These are phyloP conservation scores for Notechis scutatus DNA, from an alignment of 2,113 vertebrate genomes.

Conservation along the genomic window DNA sequence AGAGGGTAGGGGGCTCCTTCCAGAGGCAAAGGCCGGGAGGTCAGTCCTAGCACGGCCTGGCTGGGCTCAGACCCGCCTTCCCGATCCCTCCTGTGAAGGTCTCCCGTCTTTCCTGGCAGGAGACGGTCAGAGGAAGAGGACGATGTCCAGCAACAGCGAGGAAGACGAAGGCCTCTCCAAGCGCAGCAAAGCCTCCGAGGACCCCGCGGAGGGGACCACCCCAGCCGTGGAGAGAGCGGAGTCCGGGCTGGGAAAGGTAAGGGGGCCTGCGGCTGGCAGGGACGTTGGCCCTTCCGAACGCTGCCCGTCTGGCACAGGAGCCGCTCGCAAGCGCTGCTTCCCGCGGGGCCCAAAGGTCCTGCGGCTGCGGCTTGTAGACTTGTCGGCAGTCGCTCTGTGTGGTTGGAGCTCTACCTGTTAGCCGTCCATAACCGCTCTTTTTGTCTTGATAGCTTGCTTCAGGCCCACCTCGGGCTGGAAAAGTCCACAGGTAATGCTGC, in stretches of 20 bases:
- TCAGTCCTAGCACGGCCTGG: no score
- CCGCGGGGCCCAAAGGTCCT: rapidly evolving
- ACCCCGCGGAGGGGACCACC: slow-evolving; percentile 38
- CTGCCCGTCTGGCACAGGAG: neutral
- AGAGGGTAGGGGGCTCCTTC: neutral
- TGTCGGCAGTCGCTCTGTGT: neutral
- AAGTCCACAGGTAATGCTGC: slow-evolving; percentile 8
- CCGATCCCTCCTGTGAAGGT: neutral
- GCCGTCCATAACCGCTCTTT: neutral
- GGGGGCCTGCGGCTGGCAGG: neutral
- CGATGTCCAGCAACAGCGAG: slow-evolving; percentile 16
- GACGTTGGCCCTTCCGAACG: no score
- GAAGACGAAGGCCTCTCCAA: slow-evolving; percentile 39
- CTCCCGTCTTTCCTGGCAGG: slow-evolving; percentile 47
- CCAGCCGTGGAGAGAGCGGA: slow-evolving; percentile 37
- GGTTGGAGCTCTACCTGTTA: neutral
- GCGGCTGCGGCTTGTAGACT: neutral
- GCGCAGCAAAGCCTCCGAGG: slow-evolving; percentile 25
- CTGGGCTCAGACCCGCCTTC: neutral
- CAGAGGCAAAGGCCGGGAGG: no score
- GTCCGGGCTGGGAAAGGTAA: slow-evolving; percentile 57
- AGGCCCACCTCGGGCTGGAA: slow-evolving; percentile 18
- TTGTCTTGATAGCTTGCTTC: slow-evolving; percentile 10
- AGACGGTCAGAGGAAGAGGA: slow-evolving; percentile 45
- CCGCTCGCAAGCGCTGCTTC: neutral